phyloP scores from a whole-genome alignment of 2,113 vertebrate species.

The Otus sunia region DNA sequence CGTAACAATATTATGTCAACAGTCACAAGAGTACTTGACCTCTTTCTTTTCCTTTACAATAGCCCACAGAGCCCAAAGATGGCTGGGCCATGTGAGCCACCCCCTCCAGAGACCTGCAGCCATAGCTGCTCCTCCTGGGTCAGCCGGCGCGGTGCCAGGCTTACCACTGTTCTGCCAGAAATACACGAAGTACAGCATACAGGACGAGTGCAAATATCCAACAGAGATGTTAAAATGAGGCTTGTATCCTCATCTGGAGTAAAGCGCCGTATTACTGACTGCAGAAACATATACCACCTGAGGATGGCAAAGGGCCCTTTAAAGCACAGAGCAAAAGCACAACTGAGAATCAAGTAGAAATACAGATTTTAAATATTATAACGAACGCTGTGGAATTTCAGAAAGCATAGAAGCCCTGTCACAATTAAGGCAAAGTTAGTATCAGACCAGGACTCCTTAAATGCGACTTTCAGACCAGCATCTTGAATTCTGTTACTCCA shows the following conservation, averaged over 20 bases:
- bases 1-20: neutral
- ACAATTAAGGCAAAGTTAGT: neutral
- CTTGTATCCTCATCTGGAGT: neutral
- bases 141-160: neutral
- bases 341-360: neutral
- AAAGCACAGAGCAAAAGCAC: neutral
- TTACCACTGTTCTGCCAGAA: neutral
- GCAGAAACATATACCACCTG: fast-evolving
- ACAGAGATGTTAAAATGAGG: neutral
- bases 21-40: neutral
- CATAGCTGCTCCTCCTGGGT: neutral
- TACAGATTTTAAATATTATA: neutral
- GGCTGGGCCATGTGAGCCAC: fast-evolving
- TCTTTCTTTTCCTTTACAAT: neutral
- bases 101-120: neutral
- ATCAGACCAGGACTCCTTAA: neutral
- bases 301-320: neutral
- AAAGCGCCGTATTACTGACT: fast-evolving
- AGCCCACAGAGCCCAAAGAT: fast-evolving
- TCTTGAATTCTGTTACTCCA: neutral
- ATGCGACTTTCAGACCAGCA: neutral
- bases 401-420: neutral
- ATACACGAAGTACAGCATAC: neutral
- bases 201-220: neutral
- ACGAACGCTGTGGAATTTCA: neutral